These are phyloP conservation scores for Dendrolimus punctatus DNA, from an alignment of 1,140 invertebrate species.

Conservation along the genomic window DNA sequence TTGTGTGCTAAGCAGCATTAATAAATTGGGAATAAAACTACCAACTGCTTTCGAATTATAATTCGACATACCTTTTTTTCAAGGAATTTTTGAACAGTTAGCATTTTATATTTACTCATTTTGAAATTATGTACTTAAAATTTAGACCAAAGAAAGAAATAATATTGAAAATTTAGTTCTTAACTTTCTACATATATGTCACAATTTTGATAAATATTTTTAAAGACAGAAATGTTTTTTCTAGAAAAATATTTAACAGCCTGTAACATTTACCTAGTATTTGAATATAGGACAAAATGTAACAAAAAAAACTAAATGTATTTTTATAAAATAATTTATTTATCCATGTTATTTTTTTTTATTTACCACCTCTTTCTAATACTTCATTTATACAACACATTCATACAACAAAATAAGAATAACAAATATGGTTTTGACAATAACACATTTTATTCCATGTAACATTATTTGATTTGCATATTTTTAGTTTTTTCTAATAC, in stretches of 20 bases:
- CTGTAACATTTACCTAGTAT: no score
- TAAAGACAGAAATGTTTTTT: no score
- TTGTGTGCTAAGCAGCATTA: neutral
- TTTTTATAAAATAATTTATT: no score
- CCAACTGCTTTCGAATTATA: no score
- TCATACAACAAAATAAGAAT: neutral
- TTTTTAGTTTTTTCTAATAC: conserved; percentile 72
- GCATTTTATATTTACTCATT: conserved; percentile 42
- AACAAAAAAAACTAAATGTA: no score
- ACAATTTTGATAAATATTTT: no score
- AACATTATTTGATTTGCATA: conserved; percentile 31
- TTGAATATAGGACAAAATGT: no score
- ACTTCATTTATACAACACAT: conserved; percentile 3
- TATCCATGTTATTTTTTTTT: no score
- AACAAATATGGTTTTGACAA: neutral
- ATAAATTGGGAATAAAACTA: neutral
- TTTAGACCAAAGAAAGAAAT: conserved; percentile 1
- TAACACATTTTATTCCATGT: neutral
- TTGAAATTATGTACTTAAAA: conserved; percentile 13
- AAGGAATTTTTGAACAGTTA: conserved; percentile 37
- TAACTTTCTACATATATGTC: no score
- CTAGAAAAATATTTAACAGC: no score
- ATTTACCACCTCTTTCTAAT: no score
- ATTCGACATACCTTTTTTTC: conserved; percentile 45
- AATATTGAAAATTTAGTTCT: no score